Base-by-base conservation (phyloP, 2,888 invertebrate species). In the Selenia dentaria region DNA sequence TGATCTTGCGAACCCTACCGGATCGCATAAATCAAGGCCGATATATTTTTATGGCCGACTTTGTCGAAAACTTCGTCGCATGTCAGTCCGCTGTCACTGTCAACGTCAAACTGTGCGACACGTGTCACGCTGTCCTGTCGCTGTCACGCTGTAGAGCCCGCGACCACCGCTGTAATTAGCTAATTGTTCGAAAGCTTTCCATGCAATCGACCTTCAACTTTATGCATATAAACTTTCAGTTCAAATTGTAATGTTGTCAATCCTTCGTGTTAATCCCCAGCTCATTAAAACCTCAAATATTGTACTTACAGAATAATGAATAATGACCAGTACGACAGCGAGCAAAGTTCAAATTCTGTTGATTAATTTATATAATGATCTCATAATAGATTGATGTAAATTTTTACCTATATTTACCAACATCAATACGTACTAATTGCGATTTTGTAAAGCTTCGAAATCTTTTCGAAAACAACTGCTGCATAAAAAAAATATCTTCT, bases 61-160 rank as follows among this genome's bases (percentile, higher is more conserved):
- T 4, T 16, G 78, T 75, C 74, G 77, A 82, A 83, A 83, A 82
- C 76, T 82, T 80, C 24, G 74, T 64, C 52, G 46, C 45, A 41
- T 72, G 74, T 77, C 79, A 70, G 65, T 62, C 63, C 59, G 24
- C 12, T 60, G 70, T 71, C 59, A 42, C 50, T 42, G 55, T 54
- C 54, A 53, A 64, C 43, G 54, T 59, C 56, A 56, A 70, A 70
- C 70, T 64, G 42, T 66, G 44, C 66, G 74, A 75, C 74, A 72
- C 67, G 52, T 64, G 69, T 71, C 70, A 63, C 59, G 62, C 61
- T 54, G 63, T 63, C 64, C 57, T 50, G 54, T 59, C 50, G 31
- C 54, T 58, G 57, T 57, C 62, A 57, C 48, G 50, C 44, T 35
- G 47, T 20, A 9, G 27, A 41, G 32, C 45, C 46, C 41, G 36